Evolutionary conservation across 1,140 invertebrate genomes (phyloP).

Genomic region (Leptopilina boulardi): DNA sequence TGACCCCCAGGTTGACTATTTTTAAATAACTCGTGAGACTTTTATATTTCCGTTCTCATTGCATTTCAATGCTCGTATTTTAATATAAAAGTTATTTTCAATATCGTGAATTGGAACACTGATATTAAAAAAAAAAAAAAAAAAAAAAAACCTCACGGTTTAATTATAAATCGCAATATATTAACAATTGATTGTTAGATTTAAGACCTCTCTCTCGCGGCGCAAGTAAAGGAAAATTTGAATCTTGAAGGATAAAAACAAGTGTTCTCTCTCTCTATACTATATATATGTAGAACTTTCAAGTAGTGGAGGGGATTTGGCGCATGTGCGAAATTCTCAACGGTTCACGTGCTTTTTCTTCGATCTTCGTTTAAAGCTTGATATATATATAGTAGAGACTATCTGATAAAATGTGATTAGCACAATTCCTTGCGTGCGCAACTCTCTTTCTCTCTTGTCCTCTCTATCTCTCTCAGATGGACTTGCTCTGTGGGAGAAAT

Average conservation of each 20-base stretch:
- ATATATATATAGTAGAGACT: too few species aligned
- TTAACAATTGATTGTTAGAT: too few species aligned
- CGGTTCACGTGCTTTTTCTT: constrained; percentile 12
- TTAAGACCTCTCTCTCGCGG: too few species aligned
- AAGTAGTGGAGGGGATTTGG: constrained; percentile 3
- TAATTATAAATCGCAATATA: neutral
- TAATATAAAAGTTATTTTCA: neutral
- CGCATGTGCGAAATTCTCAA: constrained; percentile 4
- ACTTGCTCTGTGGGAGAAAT: constrained; percentile 33
- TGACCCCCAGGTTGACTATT: constrained; percentile 4
- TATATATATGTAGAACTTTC: neutral
- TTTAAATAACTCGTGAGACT: neutral
- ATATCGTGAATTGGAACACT: too few species aligned
- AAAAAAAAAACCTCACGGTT: neutral
- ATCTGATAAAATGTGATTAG: constrained; percentile 17
- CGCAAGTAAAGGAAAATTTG: neutral
- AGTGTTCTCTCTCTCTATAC: neutral
- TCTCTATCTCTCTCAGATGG: constrained; percentile 21
- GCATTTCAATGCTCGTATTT: neutral
- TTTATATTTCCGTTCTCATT: neutral
- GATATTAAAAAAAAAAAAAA: too few species aligned
- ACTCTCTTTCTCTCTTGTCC: constrained; percentile 25
- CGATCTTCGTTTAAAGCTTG: constrained; percentile 6
- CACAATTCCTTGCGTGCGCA: constrained; percentile 30
- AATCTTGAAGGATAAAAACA: neutral